Base-by-base conservation (phyloP, 2,113 vertebrate species). In the Ptychochromis oligacanthus region DNA sequence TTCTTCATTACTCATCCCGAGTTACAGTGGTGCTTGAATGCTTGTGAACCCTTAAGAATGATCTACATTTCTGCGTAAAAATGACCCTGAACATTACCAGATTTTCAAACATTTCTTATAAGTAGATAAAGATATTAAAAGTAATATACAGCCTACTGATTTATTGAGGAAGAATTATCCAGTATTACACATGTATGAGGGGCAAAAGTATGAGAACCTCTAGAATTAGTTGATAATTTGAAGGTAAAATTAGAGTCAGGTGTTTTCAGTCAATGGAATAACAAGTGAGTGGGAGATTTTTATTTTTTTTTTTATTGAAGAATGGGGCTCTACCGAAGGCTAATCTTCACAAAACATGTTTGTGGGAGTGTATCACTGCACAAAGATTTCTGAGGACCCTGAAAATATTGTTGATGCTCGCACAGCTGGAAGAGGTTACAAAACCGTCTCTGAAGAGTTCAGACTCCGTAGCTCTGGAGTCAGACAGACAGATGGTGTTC, bases 141-240 rank as follows among this genome's bases (percentile, higher is more conserved):
- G 7, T 9, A 54, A 9, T 54, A 54, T 31, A 31, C 4, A 31
- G 28, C 4, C 28, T 17, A 8, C 5, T 14, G 1, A 52, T 18
- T 52, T 18, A 28, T 46, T 67, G 9, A 67, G 40, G 5, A 0
- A 1, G 43, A 46, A 26, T 7, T 1, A 0, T 7, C 28, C 9
- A 20, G 26, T 49, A 49, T 49, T 7, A 28, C 40, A 49, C 22
- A 40, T 28, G 4, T 7, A 6, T 7, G 15, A 15, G 9, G 4
- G n/a, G n/a, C 62, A 65, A 43, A 65, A 24, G n/a, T 10, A 40
- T 24, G 15, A 43, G 62, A 67, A 67, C 43, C 43, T 46, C n/a
- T 43, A 17, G 36, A 65, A 24, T 64, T 43, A 65, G 38, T 46
- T 4, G 38, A 67, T 26, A 46, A 67, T 46, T 46, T 26, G 24